phyloP scores from a whole-genome alignment of 2,888 invertebrate genomes.

The Odiellus spinosus region DNA sequence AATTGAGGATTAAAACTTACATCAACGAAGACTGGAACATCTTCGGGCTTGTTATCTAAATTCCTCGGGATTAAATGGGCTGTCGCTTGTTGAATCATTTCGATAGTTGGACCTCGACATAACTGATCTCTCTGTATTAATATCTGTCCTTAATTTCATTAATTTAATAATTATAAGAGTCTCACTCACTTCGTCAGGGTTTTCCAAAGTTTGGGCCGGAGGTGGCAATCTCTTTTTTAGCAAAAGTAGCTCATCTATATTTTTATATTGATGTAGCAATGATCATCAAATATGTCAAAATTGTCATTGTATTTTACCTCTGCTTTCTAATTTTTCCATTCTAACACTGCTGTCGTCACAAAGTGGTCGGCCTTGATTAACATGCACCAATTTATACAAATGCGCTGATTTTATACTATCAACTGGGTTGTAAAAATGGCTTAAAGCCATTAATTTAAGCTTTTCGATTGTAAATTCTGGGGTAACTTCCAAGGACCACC shows the following conservation, averaged over 20 bases:
- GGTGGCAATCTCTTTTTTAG: conserved; percentile 25
- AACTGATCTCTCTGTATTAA: too few relatives aligned
- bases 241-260: conserved; percentile 27
- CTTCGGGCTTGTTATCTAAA: conserved; percentile 19
- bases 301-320: neutral
- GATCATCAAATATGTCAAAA: too few relatives aligned
- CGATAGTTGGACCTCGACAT: conserved; percentile 17
- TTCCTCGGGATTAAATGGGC: conserved; percentile 20
- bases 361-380: conserved; percentile 28
- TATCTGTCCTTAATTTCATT: neutral
- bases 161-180: neutral
- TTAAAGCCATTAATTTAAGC: conserved; percentile 30
- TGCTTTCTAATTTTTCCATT: conserved; percentile 23
- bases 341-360: conserved; percentile 29
- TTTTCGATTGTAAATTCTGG: conserved; percentile 29
- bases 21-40: conserved; percentile 23
- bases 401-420: conserved; percentile 29
- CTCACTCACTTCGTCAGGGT: conserved; percentile 36
- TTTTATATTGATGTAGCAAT: neutral
- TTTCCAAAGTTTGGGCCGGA: conserved; percentile 31
- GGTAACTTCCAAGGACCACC: conserved; percentile 15
- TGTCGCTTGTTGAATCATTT: conserved; percentile 21
- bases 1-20: conserved; percentile 19
- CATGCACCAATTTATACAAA: conserved; percentile 30
- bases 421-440: conserved; percentile 28